Conservation (phyloP, 2,797 vertebrate genomes). For the Peromyscus aztecus region DNA sequence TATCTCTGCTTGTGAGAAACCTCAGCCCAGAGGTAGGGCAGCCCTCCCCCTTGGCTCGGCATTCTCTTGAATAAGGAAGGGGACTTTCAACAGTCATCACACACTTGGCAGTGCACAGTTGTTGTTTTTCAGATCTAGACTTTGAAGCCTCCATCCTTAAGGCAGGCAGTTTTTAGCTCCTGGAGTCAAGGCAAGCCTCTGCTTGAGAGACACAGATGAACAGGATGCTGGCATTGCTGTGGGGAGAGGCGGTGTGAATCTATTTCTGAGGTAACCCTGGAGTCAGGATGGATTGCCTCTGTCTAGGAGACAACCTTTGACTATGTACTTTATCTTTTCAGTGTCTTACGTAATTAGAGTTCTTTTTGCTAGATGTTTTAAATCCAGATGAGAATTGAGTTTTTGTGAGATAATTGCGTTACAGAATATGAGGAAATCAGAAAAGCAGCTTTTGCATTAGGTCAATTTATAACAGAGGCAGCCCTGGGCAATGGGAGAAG, state of each 20-base stretch:
- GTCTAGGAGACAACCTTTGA: neutral
- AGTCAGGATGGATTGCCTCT: neutral
- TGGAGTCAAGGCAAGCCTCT: neutral
- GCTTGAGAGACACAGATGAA: neutral
- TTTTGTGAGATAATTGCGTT: slow-evolving; percentile 67
- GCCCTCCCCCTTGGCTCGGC: neutral
- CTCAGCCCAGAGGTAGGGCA: neutral
- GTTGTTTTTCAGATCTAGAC: neutral
- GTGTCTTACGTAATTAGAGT: slow-evolving; percentile 55
- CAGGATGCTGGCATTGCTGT: neutral
- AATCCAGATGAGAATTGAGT: slow-evolving; percentile 32
- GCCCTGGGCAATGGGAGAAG: neutral
- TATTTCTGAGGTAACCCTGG: neutral
- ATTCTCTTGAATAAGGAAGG: neutral
- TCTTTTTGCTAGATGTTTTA: slow-evolving; percentile 69
- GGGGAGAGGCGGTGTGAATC: neutral
- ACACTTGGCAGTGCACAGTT: neutral
- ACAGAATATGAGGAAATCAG: neutral
- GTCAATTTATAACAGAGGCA: neutral
- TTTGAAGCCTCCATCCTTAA: neutral
- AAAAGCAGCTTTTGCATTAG: neutral
- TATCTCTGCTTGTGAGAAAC: neutral
- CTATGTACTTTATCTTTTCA: slow-evolving; percentile 66
- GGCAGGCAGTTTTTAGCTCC: neutral
- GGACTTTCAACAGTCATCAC: neutral